Evolutionary conservation across 2,797 vertebrate genomes (phyloP).

Genomic region (Paguma larvata): DNA sequence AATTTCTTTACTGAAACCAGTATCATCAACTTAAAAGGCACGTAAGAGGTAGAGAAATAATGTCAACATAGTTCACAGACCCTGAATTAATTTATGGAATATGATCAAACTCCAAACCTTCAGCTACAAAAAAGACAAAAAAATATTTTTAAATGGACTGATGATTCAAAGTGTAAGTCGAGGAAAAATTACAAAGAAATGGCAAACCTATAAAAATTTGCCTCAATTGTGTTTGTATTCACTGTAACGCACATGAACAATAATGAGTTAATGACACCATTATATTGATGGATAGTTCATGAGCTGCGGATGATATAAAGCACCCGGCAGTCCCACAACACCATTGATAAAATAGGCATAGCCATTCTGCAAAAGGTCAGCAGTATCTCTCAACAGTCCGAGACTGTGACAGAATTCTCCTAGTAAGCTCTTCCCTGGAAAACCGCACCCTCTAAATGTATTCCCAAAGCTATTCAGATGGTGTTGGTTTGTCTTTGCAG

Average conservation of each 20-base stretch:
- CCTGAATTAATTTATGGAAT: neutral
- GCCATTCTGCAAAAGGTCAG: neutral
- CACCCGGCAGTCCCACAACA: neutral
- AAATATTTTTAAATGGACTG: neutral
- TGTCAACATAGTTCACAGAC: neutral
- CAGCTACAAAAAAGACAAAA: neutral
- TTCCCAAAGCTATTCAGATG: neutral
- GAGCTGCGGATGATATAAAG: neutral
- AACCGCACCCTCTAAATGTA: neutral
- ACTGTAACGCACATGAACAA: slow-evolving; percentile 7
- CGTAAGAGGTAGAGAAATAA: slow-evolving; percentile 39
- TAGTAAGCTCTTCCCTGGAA: neutral
- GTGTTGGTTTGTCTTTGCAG: neutral
- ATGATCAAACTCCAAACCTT: neutral
- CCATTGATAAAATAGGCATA: neutral
- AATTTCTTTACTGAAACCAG: neutral
- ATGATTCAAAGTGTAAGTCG: neutral
- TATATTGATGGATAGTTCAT: neutral
- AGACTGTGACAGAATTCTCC: neutral
- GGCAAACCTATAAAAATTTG: neutral
- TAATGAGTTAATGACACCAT: neutral
- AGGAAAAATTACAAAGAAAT: neutral
- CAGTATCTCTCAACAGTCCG: neutral
- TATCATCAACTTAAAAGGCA: neutral
- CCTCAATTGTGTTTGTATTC: neutral